Evolutionary conservation across 2,888 invertebrate genomes (phyloP), one percentile per base, ranked within the genome.

Genomic region (Augochlorella aurata): DNA sequence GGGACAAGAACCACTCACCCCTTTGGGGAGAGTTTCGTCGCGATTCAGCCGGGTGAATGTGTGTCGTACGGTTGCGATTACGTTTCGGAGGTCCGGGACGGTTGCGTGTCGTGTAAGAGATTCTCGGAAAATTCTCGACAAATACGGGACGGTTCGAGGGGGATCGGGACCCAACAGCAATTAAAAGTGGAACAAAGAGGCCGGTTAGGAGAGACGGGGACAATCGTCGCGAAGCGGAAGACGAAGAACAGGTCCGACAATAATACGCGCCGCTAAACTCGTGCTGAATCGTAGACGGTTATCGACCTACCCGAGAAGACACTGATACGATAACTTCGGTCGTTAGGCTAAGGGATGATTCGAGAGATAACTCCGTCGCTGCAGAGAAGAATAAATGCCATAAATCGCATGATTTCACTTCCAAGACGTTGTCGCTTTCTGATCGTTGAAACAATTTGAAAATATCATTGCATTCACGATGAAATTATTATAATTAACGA

Each of bases 121-220:
- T 61, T 52, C 66, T 77, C 63, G 74, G 69, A 61, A 82, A 80
- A 81, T 81, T 38, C 38, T 38, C 38, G 38, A 38, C 38, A 7
- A 7, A 38, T 38, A 2, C 29, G 38, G 5, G 81, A 73, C 12
- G 80, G 79, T 80, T 47, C 67, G 76, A 76, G 79, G 79, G 69
- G 38, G 47, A 70, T 80, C 81, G 74, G 81, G 71, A 63, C 45
- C 68, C 58, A 82, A 72, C 82, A 80, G 79, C 77, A 85, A 86
- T 81, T 86, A 85, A 78, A 86, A 81, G 74, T 67, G 61, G 75
- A 69, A 82, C 79, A 79, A 84, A 78, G 70, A 79, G 67, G 24
- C 71, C 47, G 63, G 63, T 45, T 24, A 12, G 68, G 54, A 58
- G 66, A 66, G 77, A 38, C n/a, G 5, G 80, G 69, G 72, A 83